These are phyloP conservation scores for Brachyopa scutellaris DNA, from an alignment of 2,888 invertebrate genomes.

Conservation along the genomic window DNA sequence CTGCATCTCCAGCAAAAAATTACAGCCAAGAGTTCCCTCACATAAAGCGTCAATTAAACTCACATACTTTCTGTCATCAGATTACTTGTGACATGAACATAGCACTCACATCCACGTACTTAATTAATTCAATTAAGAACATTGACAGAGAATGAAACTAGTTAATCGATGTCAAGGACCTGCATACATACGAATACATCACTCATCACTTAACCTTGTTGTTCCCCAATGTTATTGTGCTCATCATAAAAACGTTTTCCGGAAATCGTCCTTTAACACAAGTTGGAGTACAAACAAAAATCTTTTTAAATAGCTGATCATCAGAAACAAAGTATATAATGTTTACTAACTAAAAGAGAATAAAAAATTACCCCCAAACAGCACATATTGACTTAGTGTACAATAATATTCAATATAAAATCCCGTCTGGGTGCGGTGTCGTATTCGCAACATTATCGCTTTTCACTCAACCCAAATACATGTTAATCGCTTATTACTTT, in stretches of 20 bases:
- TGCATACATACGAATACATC: too few relatives aligned
- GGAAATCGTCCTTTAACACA: neutral
- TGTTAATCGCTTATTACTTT: constrained; percentile 65
- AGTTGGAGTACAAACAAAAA: too few relatives aligned
- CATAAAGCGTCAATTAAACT: neutral
- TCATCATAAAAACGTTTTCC: constrained; percentile 5
- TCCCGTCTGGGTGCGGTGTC: constrained; percentile 21
- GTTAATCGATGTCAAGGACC: constrained; percentile 64
- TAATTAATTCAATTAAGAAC: constrained; percentile 62
- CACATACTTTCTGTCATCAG: constrained; percentile 43
- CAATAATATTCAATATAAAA: constrained; percentile 5
- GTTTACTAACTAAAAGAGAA: constrained; percentile 66
- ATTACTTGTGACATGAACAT: neutral
- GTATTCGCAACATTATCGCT: constrained; percentile 48
- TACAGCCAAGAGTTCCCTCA: neutral
- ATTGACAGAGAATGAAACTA: constrained; percentile 4
- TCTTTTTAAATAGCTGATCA: constrained; percentile 18
- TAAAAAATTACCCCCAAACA: neutral
- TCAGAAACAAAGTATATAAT: constrained; percentile 3
- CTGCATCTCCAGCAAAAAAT: constrained; percentile 5
- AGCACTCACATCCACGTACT: neutral
- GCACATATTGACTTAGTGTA: constrained; percentile 26
- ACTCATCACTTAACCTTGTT: constrained; percentile 47
- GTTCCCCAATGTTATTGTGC: neutral
- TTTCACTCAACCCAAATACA: constrained; percentile 49